Evolutionary conservation across 2,888 invertebrate genomes (phyloP), one percentile per base, ranked within the genome.

Genomic region (Heliconius ismenius): DNA sequence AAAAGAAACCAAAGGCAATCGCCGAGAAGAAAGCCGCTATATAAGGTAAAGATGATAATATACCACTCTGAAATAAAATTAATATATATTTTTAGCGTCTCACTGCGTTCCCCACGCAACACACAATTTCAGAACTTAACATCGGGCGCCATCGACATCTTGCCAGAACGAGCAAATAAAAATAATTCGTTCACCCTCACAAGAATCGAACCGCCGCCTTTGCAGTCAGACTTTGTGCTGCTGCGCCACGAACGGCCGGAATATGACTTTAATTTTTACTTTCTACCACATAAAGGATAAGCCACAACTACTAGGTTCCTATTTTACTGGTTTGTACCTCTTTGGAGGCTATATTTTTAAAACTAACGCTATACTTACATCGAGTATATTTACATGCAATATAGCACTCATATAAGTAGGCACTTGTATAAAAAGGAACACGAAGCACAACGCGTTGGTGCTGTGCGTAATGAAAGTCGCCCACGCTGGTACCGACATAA

Each of bases 401-500:
- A 96, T 95, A 36, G 94, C 91, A 78, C 94, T 94, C 87, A 96
- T 95, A 83, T 96, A 97, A 0, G 95, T 93, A 0, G 96, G 96
- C 54, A 96, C 95, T 86, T 96, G 95, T 0, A 95, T 95, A 64
- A 96, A 90, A 67, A 96, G 89, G 81, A 96, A 96, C 86, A 95
- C 95, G 83, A 95, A 96, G 1, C 95, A 94, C 89, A 95, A 95
- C 26, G 95, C 82, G 90, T 84, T 72, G 93, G 96, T 79, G 85
- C 95, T n/a, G 94, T 91, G 86, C 92, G 96, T 63, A 85, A 87
- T 74, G 82, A 92, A 95, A 91, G 95, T 60, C 90, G 96, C 85
- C 95, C 92, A 87, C 84, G 95, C 77, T 84, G 90, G 85, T 85
- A 90, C 78, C 73, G 91, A 89, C 87, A 91, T 84, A 90, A 96